A percentile compares a stretch with the other conserved stretches of the same genome.
phyloP scores from a whole-genome alignment of 2,888 invertebrate genomes.

The Hecatera dysodea region DNA sequence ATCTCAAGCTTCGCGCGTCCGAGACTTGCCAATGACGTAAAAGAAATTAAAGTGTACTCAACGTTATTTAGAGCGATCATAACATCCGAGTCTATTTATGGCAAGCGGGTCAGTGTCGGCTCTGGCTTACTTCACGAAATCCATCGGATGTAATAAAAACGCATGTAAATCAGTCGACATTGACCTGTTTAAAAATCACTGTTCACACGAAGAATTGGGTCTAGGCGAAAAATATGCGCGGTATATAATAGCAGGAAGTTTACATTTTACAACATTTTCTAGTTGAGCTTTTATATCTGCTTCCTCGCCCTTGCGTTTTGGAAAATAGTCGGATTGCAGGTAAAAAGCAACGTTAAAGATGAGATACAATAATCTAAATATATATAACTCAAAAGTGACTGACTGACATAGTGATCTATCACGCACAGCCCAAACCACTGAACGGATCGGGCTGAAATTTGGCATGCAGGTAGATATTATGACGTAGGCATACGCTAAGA shows the following conservation, averaged over 20 bases:
- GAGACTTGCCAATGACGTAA: conserved; percentile 42
- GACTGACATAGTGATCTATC: too few species aligned
- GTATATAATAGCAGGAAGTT: conserved; percentile 5
- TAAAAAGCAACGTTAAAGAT: not conserved
- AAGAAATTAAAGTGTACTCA: conserved; percentile 45
- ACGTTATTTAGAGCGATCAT: conserved; percentile 52
- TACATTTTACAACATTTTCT: not conserved
- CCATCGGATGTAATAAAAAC: conserved; percentile 52
- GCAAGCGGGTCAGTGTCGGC: conserved; percentile 70
- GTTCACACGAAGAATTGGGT: conserved; percentile 3
- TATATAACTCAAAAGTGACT: too few species aligned
- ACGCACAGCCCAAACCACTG: too few species aligned
- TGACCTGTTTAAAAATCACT: conserved; percentile 63
- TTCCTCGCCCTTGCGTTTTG: not conserved
- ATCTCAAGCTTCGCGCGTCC: not conserved
- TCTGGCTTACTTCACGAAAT: conserved; percentile 56
- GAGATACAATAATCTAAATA: not conserved
- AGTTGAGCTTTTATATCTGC: not conserved
- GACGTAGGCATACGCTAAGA: too few species aligned
- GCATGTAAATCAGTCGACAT: conserved; percentile 57
- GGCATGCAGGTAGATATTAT: too few species aligned
- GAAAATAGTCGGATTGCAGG: not conserved
- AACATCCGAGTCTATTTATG: conserved; percentile 58
- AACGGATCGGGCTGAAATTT: too few species aligned
- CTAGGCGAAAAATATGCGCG: conserved; percentile 4